Conservation (phyloP, 2,888 invertebrate species). For the Dynastes grantii region DNA sequence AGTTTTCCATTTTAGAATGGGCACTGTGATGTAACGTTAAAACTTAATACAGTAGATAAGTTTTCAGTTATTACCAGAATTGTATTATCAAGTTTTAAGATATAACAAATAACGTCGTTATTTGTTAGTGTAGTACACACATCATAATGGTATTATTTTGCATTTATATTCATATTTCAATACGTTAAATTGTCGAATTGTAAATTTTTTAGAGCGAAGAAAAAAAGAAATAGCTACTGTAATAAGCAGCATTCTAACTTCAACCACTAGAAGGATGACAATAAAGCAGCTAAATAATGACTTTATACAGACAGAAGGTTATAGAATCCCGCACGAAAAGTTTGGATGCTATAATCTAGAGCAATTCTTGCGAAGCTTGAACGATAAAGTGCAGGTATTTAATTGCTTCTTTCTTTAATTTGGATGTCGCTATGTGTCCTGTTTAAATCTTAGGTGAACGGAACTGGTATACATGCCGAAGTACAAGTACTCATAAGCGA, state of each 20-base stretch:
- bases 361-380: constrained; percentile 38
- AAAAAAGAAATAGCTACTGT: constrained; percentile 30
- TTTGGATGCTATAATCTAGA: constrained; percentile 38
- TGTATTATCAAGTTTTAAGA: no score
- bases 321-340: constrained; percentile 42
- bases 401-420: background rate
- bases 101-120: no score
- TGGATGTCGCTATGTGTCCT: background rate
- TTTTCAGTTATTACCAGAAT: no score
- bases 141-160: background rate
- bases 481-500: constrained; percentile 28
- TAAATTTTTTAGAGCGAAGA: constrained; percentile 41
- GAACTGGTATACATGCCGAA: constrained; percentile 42
- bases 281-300: constrained; percentile 42
- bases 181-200: background rate
- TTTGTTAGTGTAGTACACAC: background rate
- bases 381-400: constrained; percentile 37
- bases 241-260: constrained; percentile 47
- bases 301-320: constrained; percentile 36
- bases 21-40: no score
- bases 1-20: no score
- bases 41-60: no score
- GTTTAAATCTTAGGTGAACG: constrained; percentile 37
- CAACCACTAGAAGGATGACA: constrained; percentile 45
- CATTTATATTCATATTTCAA: background rate